These are phyloP conservation scores for Cricetomys ansorgei DNA, from an alignment of 2,113 vertebrate genomes.

Conservation along the genomic window DNA sequence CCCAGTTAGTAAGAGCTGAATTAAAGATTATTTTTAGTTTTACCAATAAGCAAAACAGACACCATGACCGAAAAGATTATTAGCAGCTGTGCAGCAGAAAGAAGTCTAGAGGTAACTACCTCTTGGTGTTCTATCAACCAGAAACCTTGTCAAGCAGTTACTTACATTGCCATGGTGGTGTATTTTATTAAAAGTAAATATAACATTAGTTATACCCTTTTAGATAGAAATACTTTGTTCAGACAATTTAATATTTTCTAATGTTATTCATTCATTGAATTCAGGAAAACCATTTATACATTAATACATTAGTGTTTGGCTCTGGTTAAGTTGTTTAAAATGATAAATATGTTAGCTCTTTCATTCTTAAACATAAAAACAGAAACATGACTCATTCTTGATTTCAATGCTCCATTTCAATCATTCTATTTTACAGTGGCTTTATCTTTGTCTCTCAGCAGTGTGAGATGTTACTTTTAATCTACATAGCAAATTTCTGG, in stretches of 20 bases:
- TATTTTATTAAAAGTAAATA: too few relatives aligned
- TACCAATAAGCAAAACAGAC: too few relatives aligned
- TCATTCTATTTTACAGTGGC: background rate
- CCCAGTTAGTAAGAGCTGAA: too few relatives aligned
- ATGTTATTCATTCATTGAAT: background rate
- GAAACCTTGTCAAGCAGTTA: too few relatives aligned
- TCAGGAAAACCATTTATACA: background rate
- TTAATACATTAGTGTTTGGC: background rate
- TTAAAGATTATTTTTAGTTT: too few relatives aligned
- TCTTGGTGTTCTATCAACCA: too few relatives aligned
- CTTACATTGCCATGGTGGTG: too few relatives aligned
- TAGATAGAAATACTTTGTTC: background rate
- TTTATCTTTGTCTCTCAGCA: conserved; percentile 31
- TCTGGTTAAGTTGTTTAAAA: background rate
- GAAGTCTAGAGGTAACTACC: too few relatives aligned
- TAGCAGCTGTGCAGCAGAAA: too few relatives aligned
- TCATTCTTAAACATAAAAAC: background rate
- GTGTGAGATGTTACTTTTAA: background rate
- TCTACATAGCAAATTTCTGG: too few relatives aligned
- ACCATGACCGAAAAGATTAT: too few relatives aligned
- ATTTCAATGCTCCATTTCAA: background rate
- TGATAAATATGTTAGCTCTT: background rate
- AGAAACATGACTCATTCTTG: conserved; percentile 37
- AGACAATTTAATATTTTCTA: background rate
- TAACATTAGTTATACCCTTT: background rate